Percentiles rank a stretch among this genome's conserved stretches.
Conservation (phyloP, 2,113 vertebrate species). For the Pimephales promelas region DNA sequence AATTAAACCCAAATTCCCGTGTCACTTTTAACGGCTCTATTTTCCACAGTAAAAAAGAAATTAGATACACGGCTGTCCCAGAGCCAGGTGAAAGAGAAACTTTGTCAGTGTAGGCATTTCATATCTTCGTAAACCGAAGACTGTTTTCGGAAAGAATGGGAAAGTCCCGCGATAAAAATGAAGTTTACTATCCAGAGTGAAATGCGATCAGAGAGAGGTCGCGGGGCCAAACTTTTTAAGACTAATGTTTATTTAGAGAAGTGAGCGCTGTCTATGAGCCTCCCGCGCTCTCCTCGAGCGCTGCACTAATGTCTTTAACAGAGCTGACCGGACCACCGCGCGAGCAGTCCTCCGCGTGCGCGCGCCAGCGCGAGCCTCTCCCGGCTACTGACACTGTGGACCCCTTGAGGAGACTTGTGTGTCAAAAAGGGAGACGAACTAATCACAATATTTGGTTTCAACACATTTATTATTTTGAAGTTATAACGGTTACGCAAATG, state of each 20-base stretch:
- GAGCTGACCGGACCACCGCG: slow-evolving; percentile 68
- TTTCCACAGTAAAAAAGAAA: slow-evolving; percentile 54
- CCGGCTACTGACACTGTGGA: slow-evolving; percentile 30
- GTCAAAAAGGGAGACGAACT: slow-evolving; percentile 36
- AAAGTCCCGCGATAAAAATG: slow-evolving; percentile 73
- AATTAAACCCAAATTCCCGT: slow-evolving; percentile 54
- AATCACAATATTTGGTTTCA: slow-evolving; percentile 42
- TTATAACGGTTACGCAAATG: slow-evolving; percentile 3
- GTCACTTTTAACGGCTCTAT: slow-evolving; percentile 50
- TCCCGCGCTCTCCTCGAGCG: slow-evolving; percentile 82
- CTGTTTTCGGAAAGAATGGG: slow-evolving; percentile 68
- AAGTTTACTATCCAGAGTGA: slow-evolving; percentile 79
- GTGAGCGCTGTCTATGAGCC: slow-evolving; percentile 90
- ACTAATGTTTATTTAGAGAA: slow-evolving; percentile 99
- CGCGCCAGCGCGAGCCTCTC: not conserved
- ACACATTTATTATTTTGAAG: slow-evolving; percentile 35
- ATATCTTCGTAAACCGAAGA: slow-evolving; percentile 65
- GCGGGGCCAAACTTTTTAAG: slow-evolving; percentile 97
- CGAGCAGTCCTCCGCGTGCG: slow-evolving; percentile 65
- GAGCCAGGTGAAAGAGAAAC: slow-evolving; percentile 67
- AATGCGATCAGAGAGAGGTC: slow-evolving; percentile 89
- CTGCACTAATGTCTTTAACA: slow-evolving; percentile 91
- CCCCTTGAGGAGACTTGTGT: slow-evolving; percentile 24
- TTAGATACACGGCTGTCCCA: slow-evolving; percentile 42
- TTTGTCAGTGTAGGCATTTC: slow-evolving; percentile 67